phyloP scores from a whole-genome alignment of 92 coral and sea anemone genomes.

The Epizoanthus illoricatus region DNA sequence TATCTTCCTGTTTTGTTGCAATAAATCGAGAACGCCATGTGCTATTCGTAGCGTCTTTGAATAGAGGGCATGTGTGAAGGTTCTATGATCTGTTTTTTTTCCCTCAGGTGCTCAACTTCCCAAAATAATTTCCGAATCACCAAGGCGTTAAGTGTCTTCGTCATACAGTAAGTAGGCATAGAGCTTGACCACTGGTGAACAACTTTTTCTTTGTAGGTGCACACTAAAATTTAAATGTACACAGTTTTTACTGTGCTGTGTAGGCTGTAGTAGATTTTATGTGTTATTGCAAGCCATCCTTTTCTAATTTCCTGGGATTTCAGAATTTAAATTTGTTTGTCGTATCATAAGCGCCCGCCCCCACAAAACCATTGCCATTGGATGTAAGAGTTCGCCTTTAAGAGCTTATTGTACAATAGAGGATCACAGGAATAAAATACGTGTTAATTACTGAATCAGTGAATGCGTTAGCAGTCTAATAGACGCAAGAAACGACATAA shows the following conservation, averaged over 20 bases:
- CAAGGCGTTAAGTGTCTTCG: background rate
- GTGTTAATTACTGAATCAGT: background rate
- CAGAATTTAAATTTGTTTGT: background rate
- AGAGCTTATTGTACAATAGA: constrained; percentile 7
- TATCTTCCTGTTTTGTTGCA: constrained; percentile 42
- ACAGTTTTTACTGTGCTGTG: background rate
- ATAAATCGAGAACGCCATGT: constrained; percentile 26
- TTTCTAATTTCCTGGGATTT: constrained; percentile 14
- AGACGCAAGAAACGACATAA: background rate
- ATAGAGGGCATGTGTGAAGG: constrained; percentile 39
- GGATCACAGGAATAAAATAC: background rate
- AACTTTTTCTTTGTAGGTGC: no score
- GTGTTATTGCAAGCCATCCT: background rate
- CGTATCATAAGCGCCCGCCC: constrained; percentile 23
- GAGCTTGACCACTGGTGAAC: no score
- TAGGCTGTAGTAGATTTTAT: no score
- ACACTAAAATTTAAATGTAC: background rate
- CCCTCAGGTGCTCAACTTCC: background rate
- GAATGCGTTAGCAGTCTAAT: no score
- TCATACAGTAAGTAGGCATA: background rate
- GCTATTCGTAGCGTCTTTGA: constrained; percentile 18
- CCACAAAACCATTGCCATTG: constrained; percentile 13
- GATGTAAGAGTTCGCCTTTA: constrained; percentile 1
- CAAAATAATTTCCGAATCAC: background rate
- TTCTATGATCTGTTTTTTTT: background rate